Evolutionary conservation across 2,888 invertebrate species (phyloP).

Genomic region (Drosophila affinis): DNA sequence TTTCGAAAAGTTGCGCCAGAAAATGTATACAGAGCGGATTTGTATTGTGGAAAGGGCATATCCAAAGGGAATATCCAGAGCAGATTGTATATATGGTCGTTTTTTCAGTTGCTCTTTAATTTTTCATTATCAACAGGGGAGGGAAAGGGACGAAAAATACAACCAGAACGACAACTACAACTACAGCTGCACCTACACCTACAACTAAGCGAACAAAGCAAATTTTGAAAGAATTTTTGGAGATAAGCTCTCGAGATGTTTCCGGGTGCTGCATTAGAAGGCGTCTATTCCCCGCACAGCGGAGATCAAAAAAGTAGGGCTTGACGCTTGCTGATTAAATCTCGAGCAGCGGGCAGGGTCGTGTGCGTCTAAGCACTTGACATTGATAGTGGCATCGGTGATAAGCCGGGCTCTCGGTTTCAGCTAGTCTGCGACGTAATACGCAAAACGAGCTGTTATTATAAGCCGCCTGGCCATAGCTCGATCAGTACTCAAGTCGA

Average conservation of each 20-base stretch:
- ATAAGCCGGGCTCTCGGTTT: slow-evolving; percentile 25
- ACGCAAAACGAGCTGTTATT: slow-evolving; percentile 55
- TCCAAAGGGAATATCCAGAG: background rate
- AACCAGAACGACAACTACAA: too few species aligned
- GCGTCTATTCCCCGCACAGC: background rate
- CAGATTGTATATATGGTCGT: too few species aligned
- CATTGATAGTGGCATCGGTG: slow-evolving; percentile 17
- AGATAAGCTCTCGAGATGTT: background rate
- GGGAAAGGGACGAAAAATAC: too few species aligned
- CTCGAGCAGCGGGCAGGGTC: background rate
- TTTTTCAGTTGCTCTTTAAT: too few species aligned
- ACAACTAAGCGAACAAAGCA: background rate
- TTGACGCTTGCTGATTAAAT: background rate
- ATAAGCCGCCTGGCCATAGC: slow-evolving; percentile 3
- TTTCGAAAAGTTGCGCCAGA: too few species aligned
- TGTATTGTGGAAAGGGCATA: background rate
- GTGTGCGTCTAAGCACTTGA: slow-evolving; percentile 9
- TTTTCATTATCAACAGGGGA: too few species aligned
- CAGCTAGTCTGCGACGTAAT: slow-evolving; percentile 40
- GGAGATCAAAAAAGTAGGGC: background rate
- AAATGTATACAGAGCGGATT: too few species aligned
- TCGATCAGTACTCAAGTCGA: slow-evolving; percentile 46
- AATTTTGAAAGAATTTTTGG: background rate
- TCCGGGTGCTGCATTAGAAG: background rate
- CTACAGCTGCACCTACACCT: too few species aligned